Base-by-base conservation (phyloP, 2,797 vertebrate species). In the Spinibarbus caldwelli region DNA sequence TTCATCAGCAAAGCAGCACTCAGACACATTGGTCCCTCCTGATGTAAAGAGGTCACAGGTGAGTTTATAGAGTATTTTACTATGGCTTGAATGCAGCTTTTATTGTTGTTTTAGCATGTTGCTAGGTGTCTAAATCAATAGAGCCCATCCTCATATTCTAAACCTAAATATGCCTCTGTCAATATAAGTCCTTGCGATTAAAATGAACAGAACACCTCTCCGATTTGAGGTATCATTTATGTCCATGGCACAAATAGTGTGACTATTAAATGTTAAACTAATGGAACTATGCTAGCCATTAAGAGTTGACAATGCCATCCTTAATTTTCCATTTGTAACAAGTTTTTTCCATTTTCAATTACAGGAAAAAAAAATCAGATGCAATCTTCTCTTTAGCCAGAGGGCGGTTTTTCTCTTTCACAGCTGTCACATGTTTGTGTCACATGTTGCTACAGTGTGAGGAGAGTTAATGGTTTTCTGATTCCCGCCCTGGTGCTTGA, bases 401-500 rank as follows among this genome's bases (percentile, higher is more conserved):
- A 47, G 26, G 19, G 26, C 5, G 0, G 2, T 68, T 68, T 80
- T 71, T 70, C 10, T 70, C 17, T 72, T 71, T 43, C 41, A 43
- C 41, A 43, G 11, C 41, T 43, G 41, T 43, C 41, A 43, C 9
- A 10, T 38, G 38, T 43, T 43, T 43, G 41, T 43, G 41, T 43
- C 41, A 43, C 41, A 43, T 2, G 41, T 43, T 43, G 41, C 41
- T 43, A 43, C 38, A 21, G 2, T 47, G 49, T 73, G 54, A 59
- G n/a, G 31, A 81, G 19, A 34, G 70, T 66, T 67, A 26, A 73
- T 82, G 41, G 29, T 36, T 83, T 66, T 43, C 26, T 43, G 49
- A 72, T 31, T 81, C 23, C 49, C 34, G 6, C 31, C 26, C 29
- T 64, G n/a, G 41, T 76, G 81, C 41, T 83, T 76, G 57, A 83